Evolutionary conservation across 2,888 invertebrate species (phyloP), one percentile per base, ranked within the genome.

Genomic region (Xestia sexstrigata): DNA sequence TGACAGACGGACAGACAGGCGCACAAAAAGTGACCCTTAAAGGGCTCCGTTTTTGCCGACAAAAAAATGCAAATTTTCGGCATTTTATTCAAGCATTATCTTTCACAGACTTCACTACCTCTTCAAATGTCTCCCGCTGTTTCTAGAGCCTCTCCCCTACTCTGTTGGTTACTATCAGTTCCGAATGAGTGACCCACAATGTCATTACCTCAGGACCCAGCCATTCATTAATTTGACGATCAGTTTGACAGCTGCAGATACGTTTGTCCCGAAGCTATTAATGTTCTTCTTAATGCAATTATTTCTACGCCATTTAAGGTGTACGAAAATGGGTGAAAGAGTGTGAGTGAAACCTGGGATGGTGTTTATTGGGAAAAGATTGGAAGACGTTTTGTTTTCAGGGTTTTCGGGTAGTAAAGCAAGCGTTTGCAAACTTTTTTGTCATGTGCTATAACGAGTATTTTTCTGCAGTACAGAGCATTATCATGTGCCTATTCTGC

Each of bases 191-290:
- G 93, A 87, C 71, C 91, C 88, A 84, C 88, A 90, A 91, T 90
- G 93, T 94, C 96, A 94, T 96, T 95, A 95, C 92, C 89, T 90
- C 89, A 90, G 91, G 86, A 84, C 78, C 87, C 90, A 91, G 93
- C 91, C 92, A 89, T 92, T 93, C 93, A 94, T 95, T 95, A 93
- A 93, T 93, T 94, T 94, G 94, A 94, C 94, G 93, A 90, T 85
- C 89, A 91, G 90, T 93, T 93, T 93, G 93, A 94, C 94, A 95
- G 91, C 92, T 89, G 89, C 83, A 94, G 94, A 94, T 94, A 94
- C 90, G 91, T 90, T 92, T 93, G 93, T 92, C 84, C 89, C 87
- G 77, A 76, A 84, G 85, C 89, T 89, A 91, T 91, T 93, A 93
- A 93, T 92, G 93, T 88, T 89, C 84, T 88, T 88, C 83, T 80